Evolutionary conservation across 2,888 invertebrate genomes (phyloP).

Genomic region (Leptinotarsa haldemani): DNA sequence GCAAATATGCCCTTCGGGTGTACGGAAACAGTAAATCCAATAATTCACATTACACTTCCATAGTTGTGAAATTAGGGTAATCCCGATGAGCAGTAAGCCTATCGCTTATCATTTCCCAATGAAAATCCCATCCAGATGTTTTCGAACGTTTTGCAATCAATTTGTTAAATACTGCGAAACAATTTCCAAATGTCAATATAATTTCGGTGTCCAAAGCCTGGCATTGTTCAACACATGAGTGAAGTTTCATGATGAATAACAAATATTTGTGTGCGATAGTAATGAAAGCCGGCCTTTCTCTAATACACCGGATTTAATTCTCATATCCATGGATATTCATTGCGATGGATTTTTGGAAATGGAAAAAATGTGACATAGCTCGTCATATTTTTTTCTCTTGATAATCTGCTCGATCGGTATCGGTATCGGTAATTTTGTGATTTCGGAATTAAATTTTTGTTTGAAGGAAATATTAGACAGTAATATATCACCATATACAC

Average conservation of each 20-base stretch:
- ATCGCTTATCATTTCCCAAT: not conserved
- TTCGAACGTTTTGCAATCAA: not conserved
- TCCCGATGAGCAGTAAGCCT: not conserved
- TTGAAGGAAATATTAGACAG: too few species aligned
- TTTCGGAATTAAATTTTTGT: too few species aligned
- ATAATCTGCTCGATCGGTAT: too few species aligned
- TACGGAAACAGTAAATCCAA: too few species aligned
- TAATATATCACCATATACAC: too few species aligned
- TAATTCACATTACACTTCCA: too few species aligned
- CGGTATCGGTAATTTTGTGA: too few species aligned
- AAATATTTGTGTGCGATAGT: not conserved
- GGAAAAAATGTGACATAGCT: not conserved
- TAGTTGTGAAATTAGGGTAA: too few species aligned
- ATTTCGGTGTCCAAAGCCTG: slow-evolving; percentile 3
- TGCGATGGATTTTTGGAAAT: not conserved
- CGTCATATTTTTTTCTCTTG: too few species aligned
- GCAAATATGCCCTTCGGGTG: too few species aligned
- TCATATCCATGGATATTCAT: not conserved
- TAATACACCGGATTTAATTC: slow-evolving; percentile 8
- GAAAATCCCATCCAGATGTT: not conserved
- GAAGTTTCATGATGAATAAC: slow-evolving; percentile 9
- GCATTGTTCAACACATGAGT: slow-evolving; percentile 7
- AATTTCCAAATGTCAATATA: slow-evolving; percentile 16
- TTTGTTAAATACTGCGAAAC: slow-evolving; percentile 1
- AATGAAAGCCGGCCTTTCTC: not conserved